Percentiles rank a stretch among this genome's conserved stretches.
These are phyloP conservation scores for Pocillopora verrucosa DNA, from an alignment of 64 coral and sea anemone species.

Conservation along the genomic window DNA sequence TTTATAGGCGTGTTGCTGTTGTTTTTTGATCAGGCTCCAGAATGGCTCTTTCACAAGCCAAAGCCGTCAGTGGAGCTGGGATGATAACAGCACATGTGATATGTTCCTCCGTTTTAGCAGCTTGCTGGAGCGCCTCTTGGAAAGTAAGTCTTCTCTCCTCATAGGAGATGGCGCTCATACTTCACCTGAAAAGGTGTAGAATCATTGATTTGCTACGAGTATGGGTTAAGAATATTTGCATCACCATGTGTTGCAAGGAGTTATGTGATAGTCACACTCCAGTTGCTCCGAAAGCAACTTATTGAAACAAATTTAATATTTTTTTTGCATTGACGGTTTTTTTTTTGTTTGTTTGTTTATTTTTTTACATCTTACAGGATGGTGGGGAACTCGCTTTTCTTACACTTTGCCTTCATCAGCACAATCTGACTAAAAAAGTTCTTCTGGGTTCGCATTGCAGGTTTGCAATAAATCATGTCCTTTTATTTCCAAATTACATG, in stretches of 20 bases:
- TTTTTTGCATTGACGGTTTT: no score
- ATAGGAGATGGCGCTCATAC: neutral
- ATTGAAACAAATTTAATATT: no score
- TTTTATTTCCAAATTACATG: neutral
- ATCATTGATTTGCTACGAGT: no score
- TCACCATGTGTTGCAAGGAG: no score
- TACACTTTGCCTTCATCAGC: slow-evolving; percentile 69
- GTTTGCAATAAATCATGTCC: slow-evolving; percentile 25
- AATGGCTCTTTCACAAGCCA: neutral
- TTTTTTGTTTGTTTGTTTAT: neutral
- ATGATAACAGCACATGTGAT: slow-evolving; percentile 78
- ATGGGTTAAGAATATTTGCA: no score
- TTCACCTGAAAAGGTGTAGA: no score
- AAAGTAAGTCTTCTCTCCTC: slow-evolving; percentile 44
- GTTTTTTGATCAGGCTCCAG: no score
- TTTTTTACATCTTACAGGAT: slow-evolving; percentile 46
- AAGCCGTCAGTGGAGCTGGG: slow-evolving; percentile 35
- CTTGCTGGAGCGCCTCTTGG: slow-evolving; percentile 87
- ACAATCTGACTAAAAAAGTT: slow-evolving; percentile 54
- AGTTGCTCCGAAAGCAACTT: no score
- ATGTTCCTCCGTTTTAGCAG: slow-evolving; percentile 14
- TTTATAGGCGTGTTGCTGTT: no score
- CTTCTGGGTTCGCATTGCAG: slow-evolving; percentile 60
- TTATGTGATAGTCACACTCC: no score
- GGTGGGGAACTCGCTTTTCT: slow-evolving; percentile 79